These are phyloP conservation scores for Platygyra sinensis DNA, from an alignment of 64 coral and sea anemone species.

Conservation along the genomic window DNA sequence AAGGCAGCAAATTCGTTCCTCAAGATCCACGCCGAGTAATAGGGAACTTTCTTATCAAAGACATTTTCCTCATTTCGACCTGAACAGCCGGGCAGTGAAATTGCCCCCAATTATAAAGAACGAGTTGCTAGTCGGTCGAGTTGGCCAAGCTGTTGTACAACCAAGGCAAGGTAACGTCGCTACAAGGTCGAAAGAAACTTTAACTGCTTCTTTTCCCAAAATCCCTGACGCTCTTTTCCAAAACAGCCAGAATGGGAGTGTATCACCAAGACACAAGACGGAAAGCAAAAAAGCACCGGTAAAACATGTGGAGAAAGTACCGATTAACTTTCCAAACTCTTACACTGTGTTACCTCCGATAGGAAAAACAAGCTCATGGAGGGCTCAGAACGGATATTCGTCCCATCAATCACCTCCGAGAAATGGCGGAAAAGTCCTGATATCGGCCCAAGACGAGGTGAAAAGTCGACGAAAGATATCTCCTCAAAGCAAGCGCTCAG, in stretches of 20 bases:
- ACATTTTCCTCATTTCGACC: slow-evolving; percentile 20
- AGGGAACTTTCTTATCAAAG: background rate
- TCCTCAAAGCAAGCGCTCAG: background rate
- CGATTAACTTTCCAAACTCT: slow-evolving; percentile 49
- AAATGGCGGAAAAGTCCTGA: background rate
- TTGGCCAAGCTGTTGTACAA: background rate
- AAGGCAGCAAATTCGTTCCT: background rate
- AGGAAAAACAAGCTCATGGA: slow-evolving; percentile 29
- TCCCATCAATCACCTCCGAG: background rate
- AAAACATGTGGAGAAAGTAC: slow-evolving; percentile 38
- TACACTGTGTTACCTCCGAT: slow-evolving; percentile 74
- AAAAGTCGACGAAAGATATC: background rate
- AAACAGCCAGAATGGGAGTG: background rate
- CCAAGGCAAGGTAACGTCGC: background rate
- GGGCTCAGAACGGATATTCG: background rate
- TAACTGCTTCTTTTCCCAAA: slow-evolving; percentile 8
- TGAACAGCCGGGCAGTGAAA: slow-evolving; percentile 53
- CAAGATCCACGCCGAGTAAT: background rate
- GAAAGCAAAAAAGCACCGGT: background rate
- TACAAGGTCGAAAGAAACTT: slow-evolving; percentile 34
- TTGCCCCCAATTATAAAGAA: slow-evolving; percentile 68
- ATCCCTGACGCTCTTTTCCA: background rate
- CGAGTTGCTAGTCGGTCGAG: slow-evolving; percentile 33
- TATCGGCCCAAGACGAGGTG: background rate
- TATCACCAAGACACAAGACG: too few species aligned